These are phyloP conservation scores for Chymomyza costata DNA, from an alignment of 1,140 invertebrate genomes.

Conservation along the genomic window DNA sequence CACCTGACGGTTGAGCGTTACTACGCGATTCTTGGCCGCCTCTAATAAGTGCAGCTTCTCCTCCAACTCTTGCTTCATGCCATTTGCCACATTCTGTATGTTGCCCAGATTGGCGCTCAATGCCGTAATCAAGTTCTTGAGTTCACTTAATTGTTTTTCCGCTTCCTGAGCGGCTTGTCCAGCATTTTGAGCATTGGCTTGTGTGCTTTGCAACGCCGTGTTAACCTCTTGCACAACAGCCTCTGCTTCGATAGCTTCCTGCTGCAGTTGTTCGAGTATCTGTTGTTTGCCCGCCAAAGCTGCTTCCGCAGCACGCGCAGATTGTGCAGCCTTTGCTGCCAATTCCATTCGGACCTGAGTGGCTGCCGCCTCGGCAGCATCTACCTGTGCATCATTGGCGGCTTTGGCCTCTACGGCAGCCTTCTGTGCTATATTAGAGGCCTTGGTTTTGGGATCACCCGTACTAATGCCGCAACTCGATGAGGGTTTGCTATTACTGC, in stretches of 20 bases:
- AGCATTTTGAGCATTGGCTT: slow-evolving; percentile 78
- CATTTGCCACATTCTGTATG: slow-evolving; percentile 77
- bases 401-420: slow-evolving; percentile 80
- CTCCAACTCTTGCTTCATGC: slow-evolving; percentile 77
- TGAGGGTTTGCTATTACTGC: no score
- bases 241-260: slow-evolving; percentile 79
- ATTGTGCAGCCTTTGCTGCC: slow-evolving; percentile 80
- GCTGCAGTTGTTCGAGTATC: slow-evolving; percentile 77
- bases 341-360: slow-evolving; percentile 80
- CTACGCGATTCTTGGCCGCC: slow-evolving; percentile 78
- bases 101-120: slow-evolving; percentile 77
- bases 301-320: slow-evolving; percentile 80
- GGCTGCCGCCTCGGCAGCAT: slow-evolving; percentile 80
- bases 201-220: slow-evolving; percentile 77
- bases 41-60: slow-evolving; percentile 79
- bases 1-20: slow-evolving; percentile 78
- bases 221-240: slow-evolving; percentile 79
- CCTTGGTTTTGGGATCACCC: no score
- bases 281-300: slow-evolving; percentile 79
- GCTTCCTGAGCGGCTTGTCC: slow-evolving; percentile 77
- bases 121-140: slow-evolving; percentile 75
- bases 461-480: no score
- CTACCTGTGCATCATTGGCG: slow-evolving; percentile 80
- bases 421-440: slow-evolving; percentile 79
- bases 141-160: slow-evolving; percentile 74